Percentiles rank a stretch among this genome's conserved stretches.
These are phyloP conservation scores for Staurois parvus DNA, from an alignment of 2,797 vertebrate genomes.

Conservation along the genomic window DNA sequence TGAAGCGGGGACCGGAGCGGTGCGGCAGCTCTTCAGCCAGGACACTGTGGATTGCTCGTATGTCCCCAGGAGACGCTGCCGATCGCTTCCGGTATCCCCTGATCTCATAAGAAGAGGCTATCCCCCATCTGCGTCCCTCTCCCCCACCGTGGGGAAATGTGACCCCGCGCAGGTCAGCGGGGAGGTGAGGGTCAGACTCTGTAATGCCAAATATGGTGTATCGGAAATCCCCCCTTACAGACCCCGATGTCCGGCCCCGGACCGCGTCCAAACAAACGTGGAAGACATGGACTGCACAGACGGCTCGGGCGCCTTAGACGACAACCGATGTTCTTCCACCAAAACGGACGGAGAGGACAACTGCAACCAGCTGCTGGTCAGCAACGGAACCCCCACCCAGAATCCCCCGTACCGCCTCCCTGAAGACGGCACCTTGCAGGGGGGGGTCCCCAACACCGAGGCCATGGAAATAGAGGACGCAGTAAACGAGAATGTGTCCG, in stretches of 20 bases:
- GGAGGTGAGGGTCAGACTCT: slow-evolving; percentile 79
- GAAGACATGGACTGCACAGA: slow-evolving; percentile 90
- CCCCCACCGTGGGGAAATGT: slow-evolving; percentile 69
- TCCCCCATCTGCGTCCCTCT: slow-evolving; percentile 73
- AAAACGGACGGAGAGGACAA: slow-evolving; percentile 45
- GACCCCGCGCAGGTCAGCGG: slow-evolving; percentile 74
- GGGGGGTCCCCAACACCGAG: slow-evolving; percentile 69
- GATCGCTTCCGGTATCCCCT: slow-evolving; percentile 90
- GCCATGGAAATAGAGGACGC: slow-evolving; percentile 83
- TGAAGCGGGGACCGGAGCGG: slow-evolving; percentile 70
- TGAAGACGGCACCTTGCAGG: slow-evolving; percentile 61
- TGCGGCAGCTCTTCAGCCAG: slow-evolving; percentile 65
- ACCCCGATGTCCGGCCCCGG: slow-evolving; percentile 67
- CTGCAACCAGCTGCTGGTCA: slow-evolving; percentile 54
- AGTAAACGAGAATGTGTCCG: slow-evolving; percentile 66
- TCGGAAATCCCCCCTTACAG: slow-evolving; percentile 91
- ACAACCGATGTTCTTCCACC: slow-evolving; percentile 74
- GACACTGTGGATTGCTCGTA: slow-evolving; percentile 78
- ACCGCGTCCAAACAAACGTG: slow-evolving; percentile 65
- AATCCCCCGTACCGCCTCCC: slow-evolving; percentile 61
- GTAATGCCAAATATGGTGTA: slow-evolving; percentile 85
- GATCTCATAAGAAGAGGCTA: slow-evolving; percentile 82
- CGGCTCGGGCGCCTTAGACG: slow-evolving; percentile 75
- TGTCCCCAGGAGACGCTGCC: slow-evolving; percentile 84
- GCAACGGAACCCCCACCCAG: slow-evolving; percentile 58